Conservation (phyloP, 2,888 invertebrate species). For the Trissolcus japonicus region DNA sequence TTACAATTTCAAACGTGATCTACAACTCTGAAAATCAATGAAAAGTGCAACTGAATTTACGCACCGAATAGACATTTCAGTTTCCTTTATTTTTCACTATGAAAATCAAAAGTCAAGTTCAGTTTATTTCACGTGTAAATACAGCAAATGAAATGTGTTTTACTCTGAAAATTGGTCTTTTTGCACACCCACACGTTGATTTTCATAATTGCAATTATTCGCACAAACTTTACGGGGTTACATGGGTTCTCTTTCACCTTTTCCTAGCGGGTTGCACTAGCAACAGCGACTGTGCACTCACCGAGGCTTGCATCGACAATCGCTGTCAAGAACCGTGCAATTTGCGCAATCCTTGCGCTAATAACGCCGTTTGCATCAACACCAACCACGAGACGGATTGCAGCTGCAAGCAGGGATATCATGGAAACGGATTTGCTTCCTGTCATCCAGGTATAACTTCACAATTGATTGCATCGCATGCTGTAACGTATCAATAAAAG, state of each 20-base stretch:
- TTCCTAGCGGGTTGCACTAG: constrained; percentile 87
- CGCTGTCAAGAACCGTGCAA: constrained; percentile 92
- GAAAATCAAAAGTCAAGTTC: not conserved
- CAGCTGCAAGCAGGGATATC: constrained; percentile 89
- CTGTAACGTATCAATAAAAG: too few relatives aligned
- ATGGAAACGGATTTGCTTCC: constrained; percentile 90
- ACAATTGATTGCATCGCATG: too few relatives aligned
- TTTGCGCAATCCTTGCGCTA: constrained; percentile 88
- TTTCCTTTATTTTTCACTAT: constrained; percentile 15
- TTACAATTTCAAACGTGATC: not conserved
- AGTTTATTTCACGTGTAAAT: too few relatives aligned
- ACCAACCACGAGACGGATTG: constrained; percentile 92
- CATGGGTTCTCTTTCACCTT: constrained; percentile 68
- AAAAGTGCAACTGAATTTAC: too few relatives aligned
- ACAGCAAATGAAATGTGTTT: too few relatives aligned
- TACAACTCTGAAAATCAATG: too few relatives aligned
- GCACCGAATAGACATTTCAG: too few relatives aligned
- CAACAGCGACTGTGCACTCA: constrained; percentile 90
- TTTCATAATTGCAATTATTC: constrained; percentile 50
- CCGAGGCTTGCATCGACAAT: constrained; percentile 90
- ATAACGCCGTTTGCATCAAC: constrained; percentile 90
- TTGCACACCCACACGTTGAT: constrained; percentile 36
- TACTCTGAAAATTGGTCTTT: too few relatives aligned
- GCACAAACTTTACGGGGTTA: constrained; percentile 69
- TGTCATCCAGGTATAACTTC: constrained; percentile 84